A percentile compares a stretch with the other conserved stretches of the same genome.
Conservation (phyloP, 1,140 invertebrate genomes). For the Heliconius melpomene region DNA sequence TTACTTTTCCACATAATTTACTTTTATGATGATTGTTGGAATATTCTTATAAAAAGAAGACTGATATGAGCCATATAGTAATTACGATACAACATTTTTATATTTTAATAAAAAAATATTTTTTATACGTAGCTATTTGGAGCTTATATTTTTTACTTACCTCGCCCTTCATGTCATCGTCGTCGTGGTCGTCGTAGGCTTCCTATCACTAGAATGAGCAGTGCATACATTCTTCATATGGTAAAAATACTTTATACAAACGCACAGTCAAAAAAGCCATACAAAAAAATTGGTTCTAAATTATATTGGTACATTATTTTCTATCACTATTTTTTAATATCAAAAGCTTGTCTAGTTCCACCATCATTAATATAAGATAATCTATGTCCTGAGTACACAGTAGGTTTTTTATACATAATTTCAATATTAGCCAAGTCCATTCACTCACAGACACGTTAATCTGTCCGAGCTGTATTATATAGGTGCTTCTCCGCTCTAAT, state of each 20-base stretch:
- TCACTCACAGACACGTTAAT: conserved; percentile 50
- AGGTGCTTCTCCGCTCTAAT: conserved; percentile 42
- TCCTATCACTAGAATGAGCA: no score
- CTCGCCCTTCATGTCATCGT: no score
- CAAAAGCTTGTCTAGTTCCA: not conserved
- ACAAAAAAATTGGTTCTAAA: no score
- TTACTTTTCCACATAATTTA: not conserved
- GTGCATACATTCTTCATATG: no score
- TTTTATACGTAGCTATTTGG: no score
- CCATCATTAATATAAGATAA: not conserved
- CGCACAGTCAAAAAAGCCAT: no score
- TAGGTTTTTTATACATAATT: not conserved
- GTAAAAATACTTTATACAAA: no score
- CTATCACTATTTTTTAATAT: not conserved
- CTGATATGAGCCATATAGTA: not conserved
- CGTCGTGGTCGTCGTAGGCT: no score
- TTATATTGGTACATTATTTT: no score
- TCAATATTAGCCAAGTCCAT: conserved; percentile 19
- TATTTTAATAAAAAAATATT: no score
- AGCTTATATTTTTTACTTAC: no score
- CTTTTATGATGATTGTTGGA: not conserved
- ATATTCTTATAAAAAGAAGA: not conserved
- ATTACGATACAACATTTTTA: not conserved
- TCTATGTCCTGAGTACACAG: not conserved
- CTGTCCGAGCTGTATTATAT: conserved; percentile 48